Percentiles rank a stretch among this genome's conserved stretches.
These are phyloP conservation scores for Lypha dubia DNA, from an alignment of 2,888 invertebrate species.

Conservation along the genomic window DNA sequence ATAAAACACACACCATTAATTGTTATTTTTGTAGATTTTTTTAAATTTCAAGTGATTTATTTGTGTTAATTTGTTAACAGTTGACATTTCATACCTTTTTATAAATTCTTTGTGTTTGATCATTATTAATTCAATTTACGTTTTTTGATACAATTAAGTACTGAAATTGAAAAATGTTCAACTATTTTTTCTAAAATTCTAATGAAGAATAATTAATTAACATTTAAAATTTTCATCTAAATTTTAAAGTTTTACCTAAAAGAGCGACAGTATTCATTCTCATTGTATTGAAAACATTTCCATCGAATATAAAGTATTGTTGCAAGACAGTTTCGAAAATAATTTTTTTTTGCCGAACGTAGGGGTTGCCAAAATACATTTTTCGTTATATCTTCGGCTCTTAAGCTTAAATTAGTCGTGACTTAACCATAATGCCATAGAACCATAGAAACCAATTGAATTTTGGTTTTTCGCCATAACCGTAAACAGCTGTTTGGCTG, in stretches of 20 bases:
- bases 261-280: too few species aligned
- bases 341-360: too few species aligned
- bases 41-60: conserved; percentile 22
- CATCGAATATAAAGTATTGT: too few species aligned
- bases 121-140: conserved; percentile 23
- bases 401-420: too few species aligned
- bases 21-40: background rate
- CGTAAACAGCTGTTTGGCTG: too few species aligned
- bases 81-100: background rate
- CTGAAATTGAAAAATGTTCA: conserved; percentile 18
- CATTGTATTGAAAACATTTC: too few species aligned
- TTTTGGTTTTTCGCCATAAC: too few species aligned
- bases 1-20: background rate
- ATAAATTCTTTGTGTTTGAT: background rate
- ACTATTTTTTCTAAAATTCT: background rate
- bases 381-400: too few species aligned
- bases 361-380: too few species aligned
- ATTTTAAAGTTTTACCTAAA: background rate
- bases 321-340: too few species aligned
- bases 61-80: conserved; percentile 43
- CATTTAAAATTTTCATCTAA: background rate
- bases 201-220: conserved; percentile 1
- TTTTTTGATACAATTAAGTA: conserved; percentile 24
- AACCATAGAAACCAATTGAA: too few species aligned
- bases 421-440: too few species aligned